Base-by-base conservation (phyloP, 2,113 vertebrate species). In the Delphinus delphis region DNA sequence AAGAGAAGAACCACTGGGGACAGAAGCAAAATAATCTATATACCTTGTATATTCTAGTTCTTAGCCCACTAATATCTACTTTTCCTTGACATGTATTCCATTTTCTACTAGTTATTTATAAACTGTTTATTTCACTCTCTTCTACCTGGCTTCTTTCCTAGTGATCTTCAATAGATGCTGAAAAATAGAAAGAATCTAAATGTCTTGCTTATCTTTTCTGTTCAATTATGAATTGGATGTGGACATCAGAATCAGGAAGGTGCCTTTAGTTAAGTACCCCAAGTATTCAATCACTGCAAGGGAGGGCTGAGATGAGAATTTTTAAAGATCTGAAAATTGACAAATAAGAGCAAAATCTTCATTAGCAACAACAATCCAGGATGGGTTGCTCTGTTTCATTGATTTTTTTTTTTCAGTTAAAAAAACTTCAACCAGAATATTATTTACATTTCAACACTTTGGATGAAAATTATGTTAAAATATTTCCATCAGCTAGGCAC, bases 371-470 rank as follows among this genome's bases (percentile, higher is more conserved):
- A 58, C 18, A 84, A 71, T 44, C 63, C 14, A 70, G 33, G 70
- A 82, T 67, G n/a, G 3, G 63, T 36, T 7, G 10, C 41, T 84
- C 17, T 96, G 20, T 71, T 90, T 83, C 62, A 67, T 0, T 94
- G 18, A 41, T 55, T 91, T 67, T 53, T 58, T 58, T 73, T 74
- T 71, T 73, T 76, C 20, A 76, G 33, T n/a, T 21, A 28, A 58
- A 26, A 93, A 85, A n/a, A 77, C 1, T 28, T 74, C 26, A 73
- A 77, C 28, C 12, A 93, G 53, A 60, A 80, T 90, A 63, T 41
- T 55, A 87, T 50, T 90, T 88, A 82, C 3, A 86, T 68, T 88
- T 95, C 67, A 93, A 89, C 33, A 88, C 14, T 92, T 62, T 70
- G 8, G 11, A 31, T 63, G n/a, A 81, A 92, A 97, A 79, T 58